Conservation (phyloP, 92 coral and sea anemone species). For the Epizoanthus illoricatus region DNA sequence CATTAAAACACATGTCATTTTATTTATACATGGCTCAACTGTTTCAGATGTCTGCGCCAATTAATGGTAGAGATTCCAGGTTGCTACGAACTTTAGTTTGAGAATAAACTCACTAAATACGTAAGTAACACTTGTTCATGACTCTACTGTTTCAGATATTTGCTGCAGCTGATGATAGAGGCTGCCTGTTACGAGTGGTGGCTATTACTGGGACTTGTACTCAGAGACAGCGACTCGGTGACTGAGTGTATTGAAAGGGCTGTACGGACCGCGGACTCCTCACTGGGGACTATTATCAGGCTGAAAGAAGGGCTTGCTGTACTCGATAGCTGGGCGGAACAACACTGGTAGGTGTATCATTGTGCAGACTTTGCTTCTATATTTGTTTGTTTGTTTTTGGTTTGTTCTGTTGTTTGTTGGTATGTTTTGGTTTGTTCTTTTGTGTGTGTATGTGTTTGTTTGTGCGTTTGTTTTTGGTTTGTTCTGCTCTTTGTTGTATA, state of each 20-base stretch:
- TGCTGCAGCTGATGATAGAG: slow-evolving; percentile 79
- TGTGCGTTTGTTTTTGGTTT: too few relatives aligned
- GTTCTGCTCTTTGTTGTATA: too few relatives aligned
- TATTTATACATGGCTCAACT: neutral
- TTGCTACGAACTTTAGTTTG: slow-evolving; percentile 94
- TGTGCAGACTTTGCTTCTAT: neutral
- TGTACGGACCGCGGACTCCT: slow-evolving; percentile 60
- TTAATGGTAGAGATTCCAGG: slow-evolving; percentile 76
- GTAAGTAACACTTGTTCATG: neutral
- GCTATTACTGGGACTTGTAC: slow-evolving; percentile 74
- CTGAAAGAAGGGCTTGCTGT: slow-evolving; percentile 76
- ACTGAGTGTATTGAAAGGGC: slow-evolving; percentile 75
- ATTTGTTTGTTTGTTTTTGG: neutral
- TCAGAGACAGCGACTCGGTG: slow-evolving; percentile 85
- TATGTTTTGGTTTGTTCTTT: too few relatives aligned
- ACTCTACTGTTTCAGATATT: slow-evolving; percentile 48
- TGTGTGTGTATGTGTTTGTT: too few relatives aligned
- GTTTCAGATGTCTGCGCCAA: slow-evolving; percentile 71
- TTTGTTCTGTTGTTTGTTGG: neutral
- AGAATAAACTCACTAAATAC: too few relatives aligned
- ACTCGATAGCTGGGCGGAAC: slow-evolving; percentile 93
- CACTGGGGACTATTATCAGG: slow-evolving; percentile 70
- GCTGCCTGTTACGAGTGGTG: slow-evolving; percentile 97
- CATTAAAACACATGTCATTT: too few relatives aligned
- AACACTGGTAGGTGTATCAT: slow-evolving; percentile 72